Conservation (phyloP, 2,113 vertebrate genomes). For the Taurulus bubalis region DNA sequence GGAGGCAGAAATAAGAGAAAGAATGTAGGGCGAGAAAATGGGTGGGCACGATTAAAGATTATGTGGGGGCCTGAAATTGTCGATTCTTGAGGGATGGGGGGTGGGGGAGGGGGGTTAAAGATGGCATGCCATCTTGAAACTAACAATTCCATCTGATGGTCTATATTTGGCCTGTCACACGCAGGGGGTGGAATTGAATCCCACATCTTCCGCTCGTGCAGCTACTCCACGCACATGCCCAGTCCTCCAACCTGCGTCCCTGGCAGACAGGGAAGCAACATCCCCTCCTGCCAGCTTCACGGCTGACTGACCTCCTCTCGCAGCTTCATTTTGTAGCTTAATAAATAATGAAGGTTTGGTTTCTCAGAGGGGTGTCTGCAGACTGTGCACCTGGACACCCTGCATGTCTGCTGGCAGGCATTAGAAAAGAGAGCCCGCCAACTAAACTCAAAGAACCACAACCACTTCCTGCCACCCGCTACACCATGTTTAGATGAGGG, state of each 20-base stretch:
- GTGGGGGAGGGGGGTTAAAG: slow-evolving; percentile 9
- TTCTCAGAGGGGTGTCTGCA: slow-evolving; percentile 64
- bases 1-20: slow-evolving; percentile 32
- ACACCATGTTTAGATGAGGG: slow-evolving; percentile 41
- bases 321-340: slow-evolving; percentile 68
- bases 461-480: slow-evolving; percentile 44
- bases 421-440: slow-evolving; percentile 33
- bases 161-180: slow-evolving; percentile 71
- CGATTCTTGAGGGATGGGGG: slow-evolving; percentile 32
- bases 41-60: slow-evolving; percentile 60
- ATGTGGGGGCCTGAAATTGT: slow-evolving; percentile 53
- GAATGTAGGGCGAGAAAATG: slow-evolving; percentile 59
- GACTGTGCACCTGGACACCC: slow-evolving; percentile 66
- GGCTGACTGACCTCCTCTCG: slow-evolving; percentile 57
- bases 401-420: slow-evolving; percentile 56
- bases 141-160: slow-evolving; percentile 70
- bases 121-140: slow-evolving; percentile 59
- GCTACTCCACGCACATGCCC: slow-evolving; percentile 38
- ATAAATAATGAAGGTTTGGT: slow-evolving; percentile 78
- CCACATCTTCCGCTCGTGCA: slow-evolving; percentile 66
- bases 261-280: slow-evolving; percentile 63
- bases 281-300: slow-evolving; percentile 64
- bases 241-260: slow-evolving; percentile 50
- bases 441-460: slow-evolving; percentile 41
- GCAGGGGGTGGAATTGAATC: slow-evolving; percentile 56